These are phyloP conservation scores for Conus betulinus DNA, from an alignment of 1,140 invertebrate genomes.

Conservation along the genomic window DNA sequence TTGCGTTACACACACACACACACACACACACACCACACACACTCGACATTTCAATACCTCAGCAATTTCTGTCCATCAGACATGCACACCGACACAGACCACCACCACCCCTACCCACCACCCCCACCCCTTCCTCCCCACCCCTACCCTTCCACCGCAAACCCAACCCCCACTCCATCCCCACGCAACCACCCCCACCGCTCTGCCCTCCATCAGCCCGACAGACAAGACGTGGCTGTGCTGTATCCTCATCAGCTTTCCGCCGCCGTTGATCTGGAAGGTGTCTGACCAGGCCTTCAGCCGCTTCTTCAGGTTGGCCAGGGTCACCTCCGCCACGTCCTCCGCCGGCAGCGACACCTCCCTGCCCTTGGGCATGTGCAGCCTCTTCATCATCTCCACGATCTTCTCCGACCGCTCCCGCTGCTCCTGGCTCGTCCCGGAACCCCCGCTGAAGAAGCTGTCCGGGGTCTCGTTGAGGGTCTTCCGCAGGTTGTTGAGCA, in stretches of 20 bases:
- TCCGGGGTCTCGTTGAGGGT: no score
- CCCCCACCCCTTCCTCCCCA: not conserved
- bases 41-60: no score
- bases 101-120: not conserved
- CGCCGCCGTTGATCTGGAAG: slow-evolving; percentile 35
- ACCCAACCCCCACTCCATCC: no score
- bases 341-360: slow-evolving; percentile 41
- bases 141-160: not conserved
- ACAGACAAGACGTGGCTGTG: not conserved
- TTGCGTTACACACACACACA: no score
- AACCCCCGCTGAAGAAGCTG: not conserved
- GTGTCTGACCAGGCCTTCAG: slow-evolving; percentile 39
- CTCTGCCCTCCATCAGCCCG: no score
- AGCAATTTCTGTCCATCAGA: no score
- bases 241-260: slow-evolving; percentile 28
- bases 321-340: slow-evolving; percentile 43
- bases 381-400: slow-evolving; percentile 42
- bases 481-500: slow-evolving; percentile 5
- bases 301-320: slow-evolving; percentile 47
- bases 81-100: not conserved
- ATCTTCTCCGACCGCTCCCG: not conserved
- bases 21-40: no score
- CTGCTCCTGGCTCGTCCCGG: not conserved
- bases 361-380: slow-evolving; percentile 44
- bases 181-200: not conserved